A percentile compares a stretch with the other conserved stretches of the same genome.
phyloP scores from a whole-genome alignment of 1,140 invertebrate species.

The Diorhabda elongata region DNA sequence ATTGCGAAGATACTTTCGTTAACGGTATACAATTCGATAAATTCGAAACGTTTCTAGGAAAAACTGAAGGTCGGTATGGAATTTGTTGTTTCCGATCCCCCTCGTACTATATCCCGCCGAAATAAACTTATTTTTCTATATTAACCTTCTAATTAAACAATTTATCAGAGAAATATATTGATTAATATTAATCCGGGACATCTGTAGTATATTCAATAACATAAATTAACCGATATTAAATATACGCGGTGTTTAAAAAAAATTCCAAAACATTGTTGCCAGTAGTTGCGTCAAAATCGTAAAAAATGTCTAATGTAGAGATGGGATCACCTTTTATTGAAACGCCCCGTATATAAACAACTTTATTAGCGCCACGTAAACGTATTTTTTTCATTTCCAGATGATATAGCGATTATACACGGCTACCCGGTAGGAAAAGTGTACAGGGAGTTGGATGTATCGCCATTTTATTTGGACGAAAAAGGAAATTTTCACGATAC shows the following conservation, averaged over 20 bases:
- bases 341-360: neutral
- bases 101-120: no score
- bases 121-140: no score
- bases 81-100: no score
- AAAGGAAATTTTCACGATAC: constrained; percentile 21
- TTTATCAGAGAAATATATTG: no score
- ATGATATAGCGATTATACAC: constrained; percentile 23
- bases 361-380: neutral
- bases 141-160: no score
- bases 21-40: constrained; percentile 26
- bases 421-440: constrained; percentile 20
- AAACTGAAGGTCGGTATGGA: constrained; percentile 8
- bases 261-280: neutral
- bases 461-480: constrained; percentile 23
- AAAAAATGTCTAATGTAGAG: no score
- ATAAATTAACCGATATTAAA: no score
- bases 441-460: constrained; percentile 14
- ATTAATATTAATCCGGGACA: no score
- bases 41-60: constrained; percentile 15
- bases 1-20: constrained; percentile 25
- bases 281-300: no score
- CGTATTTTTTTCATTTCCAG: constrained; percentile 14
- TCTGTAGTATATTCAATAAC: no score
- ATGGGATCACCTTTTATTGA: neutral
- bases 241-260: neutral